Evolutionary conservation across 2,888 invertebrate genomes (phyloP), one percentile per base, ranked within the genome.

Genomic region (Hirtodrosophila duncani): DNA sequence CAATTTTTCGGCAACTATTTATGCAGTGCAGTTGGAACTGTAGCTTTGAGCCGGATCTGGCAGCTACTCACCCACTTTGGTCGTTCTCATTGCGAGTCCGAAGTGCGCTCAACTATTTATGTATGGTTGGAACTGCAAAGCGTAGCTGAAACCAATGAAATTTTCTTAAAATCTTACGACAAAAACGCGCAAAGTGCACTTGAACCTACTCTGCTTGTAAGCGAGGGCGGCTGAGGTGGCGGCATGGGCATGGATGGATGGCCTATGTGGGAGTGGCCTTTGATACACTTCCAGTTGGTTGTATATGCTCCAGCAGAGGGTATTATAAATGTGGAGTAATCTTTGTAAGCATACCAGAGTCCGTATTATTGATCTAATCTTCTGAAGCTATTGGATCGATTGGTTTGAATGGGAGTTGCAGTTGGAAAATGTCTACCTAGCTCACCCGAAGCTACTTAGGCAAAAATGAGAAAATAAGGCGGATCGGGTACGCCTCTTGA

Each of bases 71-170:
- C 30, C 27, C 48, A 42, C n/a, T 43, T 41, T 50, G 37, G 37
- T 52, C 30, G 58, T 38, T 42, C 50, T 42, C 27, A 42, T 41
- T 42, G 30, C 56, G 23, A 43, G 34, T 11, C 13, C 30, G 53
- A 46, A n/a, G n/a, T n/a, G 61, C 67, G 60, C 57, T 72, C 53
- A 77, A 77, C 67, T 72, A 78, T 77, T 55, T 63, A 77, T 72
- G 57, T n/a, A n/a, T n/a, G n/a, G n/a, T 43, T 51, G 42, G 45
- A 58, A 60, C 59, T 74, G 74, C 57, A 69, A 60, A 72, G 69
- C 70, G 59, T 62, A 74, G 71, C 79, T 58, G 61, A 67, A 66
- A 63, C 70, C 80, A 77, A 77, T 80, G 77, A 79, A 80, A 77
- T 77, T 68, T 68, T 59, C 66, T 63, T 50, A 63, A 79, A 70